These are phyloP conservation scores for Drosophila crucigera DNA, from an alignment of 2,888 invertebrate genomes.

Conservation along the genomic window DNA sequence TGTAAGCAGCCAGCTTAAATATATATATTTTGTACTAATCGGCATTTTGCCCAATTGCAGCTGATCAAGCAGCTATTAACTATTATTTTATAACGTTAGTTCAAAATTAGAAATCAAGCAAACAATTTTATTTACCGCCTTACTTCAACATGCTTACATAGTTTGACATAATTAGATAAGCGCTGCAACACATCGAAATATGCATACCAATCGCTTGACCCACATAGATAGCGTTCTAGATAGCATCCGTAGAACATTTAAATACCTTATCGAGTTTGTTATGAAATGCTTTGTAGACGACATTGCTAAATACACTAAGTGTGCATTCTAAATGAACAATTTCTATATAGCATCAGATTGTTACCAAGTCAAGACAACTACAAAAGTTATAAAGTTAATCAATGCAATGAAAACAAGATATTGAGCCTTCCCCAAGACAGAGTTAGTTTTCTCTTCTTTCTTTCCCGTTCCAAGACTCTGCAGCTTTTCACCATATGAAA, in stretches of 20 bases:
- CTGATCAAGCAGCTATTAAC: not conserved
- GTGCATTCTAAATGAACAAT: not conserved
- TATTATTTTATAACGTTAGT: not conserved
- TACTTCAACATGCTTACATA: not conserved
- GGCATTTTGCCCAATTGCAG: not conserved
- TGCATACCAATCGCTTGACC: conserved; percentile 9
- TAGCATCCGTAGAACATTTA: not conserved
- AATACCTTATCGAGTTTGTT: not conserved
- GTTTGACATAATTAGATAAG: not conserved
- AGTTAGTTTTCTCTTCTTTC: not conserved
- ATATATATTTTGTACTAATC: not conserved
- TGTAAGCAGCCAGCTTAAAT: conserved; percentile 9
- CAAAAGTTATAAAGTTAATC: not conserved
- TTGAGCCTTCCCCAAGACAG: not conserved
- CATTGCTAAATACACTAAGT: not conserved
- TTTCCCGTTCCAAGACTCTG: not conserved
- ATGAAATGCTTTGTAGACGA: not conserved
- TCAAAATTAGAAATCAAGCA: not conserved
- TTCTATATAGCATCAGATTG: no score
- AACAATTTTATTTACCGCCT: not conserved
- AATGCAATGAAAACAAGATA: not conserved
- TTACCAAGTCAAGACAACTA: not conserved
- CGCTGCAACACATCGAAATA: not conserved
- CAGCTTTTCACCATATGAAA: not conserved
- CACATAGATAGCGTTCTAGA: conserved; percentile 18